A percentile compares a stretch with the other conserved stretches of the same genome.
Conservation (phyloP, 2,797 vertebrate genomes). For the Lycodopsis pacificus region DNA sequence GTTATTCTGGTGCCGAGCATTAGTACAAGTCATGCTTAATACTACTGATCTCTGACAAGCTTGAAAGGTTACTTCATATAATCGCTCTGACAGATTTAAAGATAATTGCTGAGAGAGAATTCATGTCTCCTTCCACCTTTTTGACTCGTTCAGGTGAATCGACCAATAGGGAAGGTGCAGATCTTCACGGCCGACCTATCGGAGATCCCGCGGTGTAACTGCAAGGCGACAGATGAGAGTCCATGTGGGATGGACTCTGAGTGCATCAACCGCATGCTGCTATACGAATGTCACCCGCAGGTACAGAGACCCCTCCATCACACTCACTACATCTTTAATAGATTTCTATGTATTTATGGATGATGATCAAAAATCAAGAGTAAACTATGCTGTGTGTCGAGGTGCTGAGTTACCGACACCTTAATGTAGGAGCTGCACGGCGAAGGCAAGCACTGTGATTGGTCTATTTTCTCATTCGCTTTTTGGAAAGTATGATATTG, state of each 20-base stretch:
- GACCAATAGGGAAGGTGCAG: constrained; percentile 95
- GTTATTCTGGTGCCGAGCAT: background rate
- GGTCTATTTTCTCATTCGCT: too few species aligned
- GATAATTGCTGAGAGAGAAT: too few species aligned
- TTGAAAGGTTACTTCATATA: background rate
- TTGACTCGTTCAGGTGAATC: constrained; percentile 87
- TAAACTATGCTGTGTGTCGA: too few species aligned
- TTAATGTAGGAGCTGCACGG: too few species aligned
- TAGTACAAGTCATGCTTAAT: background rate
- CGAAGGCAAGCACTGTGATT: too few species aligned
- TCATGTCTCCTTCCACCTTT: background rate
- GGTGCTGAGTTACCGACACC: too few species aligned
- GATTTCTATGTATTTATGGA: background rate
- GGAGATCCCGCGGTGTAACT: constrained; percentile 97
- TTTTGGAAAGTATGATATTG: too few species aligned
- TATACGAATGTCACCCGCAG: constrained; percentile 96
- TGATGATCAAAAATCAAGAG: background rate
- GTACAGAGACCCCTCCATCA: constrained; percentile 61
- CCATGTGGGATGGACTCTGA: constrained; percentile 96
- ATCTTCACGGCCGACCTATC: constrained; percentile 96
- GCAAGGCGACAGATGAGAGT: constrained; percentile 93
- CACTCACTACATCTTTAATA: background rate
- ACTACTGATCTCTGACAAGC: background rate
- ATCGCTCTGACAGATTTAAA: background rate
- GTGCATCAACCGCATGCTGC: constrained; percentile 98